phyloP scores from a whole-genome alignment of 2,797 vertebrate species.

The Toxotes lorentzi region DNA sequence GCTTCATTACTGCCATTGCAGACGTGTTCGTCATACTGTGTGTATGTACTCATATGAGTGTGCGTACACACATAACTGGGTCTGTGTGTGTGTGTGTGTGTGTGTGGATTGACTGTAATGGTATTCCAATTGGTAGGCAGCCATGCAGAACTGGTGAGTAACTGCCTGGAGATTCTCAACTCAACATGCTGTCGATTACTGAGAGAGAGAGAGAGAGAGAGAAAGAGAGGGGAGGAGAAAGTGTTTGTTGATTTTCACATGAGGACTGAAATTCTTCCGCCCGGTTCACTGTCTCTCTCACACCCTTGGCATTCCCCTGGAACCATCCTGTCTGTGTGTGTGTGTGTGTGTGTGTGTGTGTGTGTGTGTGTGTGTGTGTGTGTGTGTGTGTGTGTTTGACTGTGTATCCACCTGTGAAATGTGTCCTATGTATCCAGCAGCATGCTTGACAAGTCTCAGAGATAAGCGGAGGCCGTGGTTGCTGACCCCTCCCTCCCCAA shows the following conservation, averaged over 20 bases:
- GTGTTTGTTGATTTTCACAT: conserved; percentile 36
- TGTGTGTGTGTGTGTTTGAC: conserved; percentile 23
- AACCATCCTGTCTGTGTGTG: conserved; percentile 16
- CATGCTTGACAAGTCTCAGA: conserved; percentile 53
- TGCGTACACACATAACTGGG: neutral
- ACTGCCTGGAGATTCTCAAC: conserved; percentile 61
- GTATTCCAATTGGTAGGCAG: conserved; percentile 49
- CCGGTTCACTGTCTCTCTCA: conserved; percentile 6
- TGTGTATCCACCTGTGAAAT: conserved; percentile 73
- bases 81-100: conserved; percentile 7
- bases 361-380: conserved; percentile 15
- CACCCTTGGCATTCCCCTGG: conserved; percentile 31
- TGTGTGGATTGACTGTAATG: conserved; percentile 45
- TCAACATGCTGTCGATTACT: conserved; percentile 45
- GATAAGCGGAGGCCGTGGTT: conserved; percentile 21
- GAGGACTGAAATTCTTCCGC: conserved; percentile 30
- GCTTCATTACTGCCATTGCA: conserved; percentile 20
- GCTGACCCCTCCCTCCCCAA: conserved; percentile 18
- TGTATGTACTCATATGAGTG: neutral
- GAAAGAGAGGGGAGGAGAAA: conserved; percentile 5
- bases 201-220: conserved; percentile 19
- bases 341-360: conserved; percentile 11
- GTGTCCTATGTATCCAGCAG: conserved; percentile 48
- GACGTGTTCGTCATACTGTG: conserved; percentile 24
- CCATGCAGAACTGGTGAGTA: conserved; percentile 54